Conservation (phyloP, 2,888 invertebrate genomes). For the Drosophila percnosoma region DNA sequence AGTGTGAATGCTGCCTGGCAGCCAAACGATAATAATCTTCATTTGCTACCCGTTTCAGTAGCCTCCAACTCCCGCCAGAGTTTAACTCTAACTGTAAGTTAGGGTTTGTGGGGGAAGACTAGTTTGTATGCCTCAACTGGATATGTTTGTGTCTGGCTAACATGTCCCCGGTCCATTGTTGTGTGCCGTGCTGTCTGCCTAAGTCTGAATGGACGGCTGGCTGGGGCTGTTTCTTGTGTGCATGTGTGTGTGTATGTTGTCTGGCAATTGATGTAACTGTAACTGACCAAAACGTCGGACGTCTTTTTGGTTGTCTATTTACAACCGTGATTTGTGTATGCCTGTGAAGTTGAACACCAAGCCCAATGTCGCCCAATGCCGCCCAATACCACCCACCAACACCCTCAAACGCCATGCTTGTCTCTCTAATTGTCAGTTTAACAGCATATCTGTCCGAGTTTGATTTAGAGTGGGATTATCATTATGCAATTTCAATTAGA, state of each 20-base stretch:
- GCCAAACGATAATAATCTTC: conserved; percentile 76
- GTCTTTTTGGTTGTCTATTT: conserved; percentile 79
- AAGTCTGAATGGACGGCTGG: background rate
- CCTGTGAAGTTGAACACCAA: conserved; percentile 6
- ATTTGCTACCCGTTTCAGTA: conserved; percentile 49
- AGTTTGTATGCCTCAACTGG: conserved; percentile 46
- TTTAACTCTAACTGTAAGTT: conserved; percentile 19
- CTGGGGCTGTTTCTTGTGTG: background rate
- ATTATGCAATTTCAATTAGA: conserved; percentile 74
- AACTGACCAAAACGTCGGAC: conserved; percentile 60
- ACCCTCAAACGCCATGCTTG: conserved; percentile 10
- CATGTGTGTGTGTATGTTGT: conserved; percentile 34
- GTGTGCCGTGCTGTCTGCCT: conserved; percentile 37
- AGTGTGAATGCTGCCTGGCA: conserved; percentile 61
- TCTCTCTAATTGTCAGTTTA: conserved; percentile 75
- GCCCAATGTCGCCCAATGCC: no score
- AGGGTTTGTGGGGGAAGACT: background rate
- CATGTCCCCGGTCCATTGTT: conserved; percentile 75
- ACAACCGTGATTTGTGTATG: conserved; percentile 71
- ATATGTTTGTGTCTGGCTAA: conserved; percentile 66
- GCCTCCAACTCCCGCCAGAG: conserved; percentile 8
- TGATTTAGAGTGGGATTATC: conserved; percentile 44
- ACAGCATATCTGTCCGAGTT: conserved; percentile 62
- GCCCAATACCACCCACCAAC: background rate
- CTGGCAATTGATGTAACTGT: conserved; percentile 75